Percentiles rank a stretch among this genome's conserved stretches.
Conservation (phyloP, 2,797 vertebrate genomes). For the Cephalopachus bancanus region DNA sequence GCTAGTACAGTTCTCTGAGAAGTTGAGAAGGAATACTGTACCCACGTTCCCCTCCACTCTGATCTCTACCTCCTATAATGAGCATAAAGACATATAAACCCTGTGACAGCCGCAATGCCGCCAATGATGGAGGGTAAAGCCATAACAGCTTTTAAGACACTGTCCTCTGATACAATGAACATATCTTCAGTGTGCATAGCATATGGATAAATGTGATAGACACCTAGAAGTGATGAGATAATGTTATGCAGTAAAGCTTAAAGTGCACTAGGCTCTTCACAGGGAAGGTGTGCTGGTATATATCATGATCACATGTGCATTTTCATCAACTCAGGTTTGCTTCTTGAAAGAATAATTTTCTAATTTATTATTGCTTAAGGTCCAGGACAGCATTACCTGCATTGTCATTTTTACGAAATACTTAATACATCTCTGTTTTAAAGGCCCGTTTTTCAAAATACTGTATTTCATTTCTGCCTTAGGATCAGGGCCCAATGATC, state of each 20-base stretch:
- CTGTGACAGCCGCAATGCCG: neutral
- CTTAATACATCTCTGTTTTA: neutral
- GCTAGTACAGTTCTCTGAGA: neutral
- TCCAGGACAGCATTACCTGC: neutral
- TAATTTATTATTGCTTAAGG: neutral
- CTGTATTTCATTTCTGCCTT: neutral
- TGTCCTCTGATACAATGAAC: neutral
- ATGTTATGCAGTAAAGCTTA: neutral
- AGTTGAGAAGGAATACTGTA: neutral
- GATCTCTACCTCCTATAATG: neutral
- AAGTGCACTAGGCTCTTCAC: neutral
- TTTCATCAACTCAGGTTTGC: neutral
- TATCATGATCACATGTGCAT: rapidly evolving
- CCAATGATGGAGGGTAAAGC: neutral
- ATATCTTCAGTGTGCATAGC: neutral
- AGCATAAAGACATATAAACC: neutral
- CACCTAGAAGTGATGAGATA: neutral
- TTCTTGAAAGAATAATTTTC: neutral
- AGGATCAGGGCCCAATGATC: too few species aligned
- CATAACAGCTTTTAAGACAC: neutral
- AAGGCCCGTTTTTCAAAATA: neutral
- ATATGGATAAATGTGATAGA: neutral
- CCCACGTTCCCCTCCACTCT: neutral
- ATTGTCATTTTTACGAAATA: neutral
- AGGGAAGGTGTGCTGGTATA: neutral